These are phyloP conservation scores for Tetanocera ferruginea DNA, from an alignment of 2,888 invertebrate species.

Conservation along the genomic window DNA sequence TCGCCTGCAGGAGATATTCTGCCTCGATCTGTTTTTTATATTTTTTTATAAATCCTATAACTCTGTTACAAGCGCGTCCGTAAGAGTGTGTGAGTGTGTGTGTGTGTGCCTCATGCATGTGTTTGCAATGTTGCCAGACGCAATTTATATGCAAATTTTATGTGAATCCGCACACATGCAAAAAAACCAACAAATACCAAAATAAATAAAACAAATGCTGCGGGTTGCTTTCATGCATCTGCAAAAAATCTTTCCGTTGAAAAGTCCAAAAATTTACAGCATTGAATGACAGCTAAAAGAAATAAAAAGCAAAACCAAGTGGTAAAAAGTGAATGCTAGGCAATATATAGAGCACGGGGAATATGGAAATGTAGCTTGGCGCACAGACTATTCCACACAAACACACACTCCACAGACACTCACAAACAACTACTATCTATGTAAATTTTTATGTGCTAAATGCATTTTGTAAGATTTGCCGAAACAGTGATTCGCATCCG, in stretches of 20 bases:
- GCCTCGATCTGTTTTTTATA: no score
- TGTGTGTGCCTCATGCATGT: conserved; percentile 8
- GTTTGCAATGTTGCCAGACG: conserved; percentile 55
- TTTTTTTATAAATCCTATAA: no score
- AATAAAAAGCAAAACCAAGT: not conserved
- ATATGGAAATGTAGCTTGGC: not conserved
- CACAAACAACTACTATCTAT: conserved; percentile 61
- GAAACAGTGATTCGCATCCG: conserved; percentile 62
- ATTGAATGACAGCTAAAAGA: not conserved
- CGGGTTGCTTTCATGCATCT: not conserved
- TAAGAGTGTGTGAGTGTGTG: not conserved
- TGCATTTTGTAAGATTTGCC: conserved; percentile 66
- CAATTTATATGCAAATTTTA: conserved; percentile 68
- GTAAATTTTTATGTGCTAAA: conserved; percentile 68
- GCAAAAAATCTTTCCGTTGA: conserved; percentile 5
- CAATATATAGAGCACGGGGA: not conserved
- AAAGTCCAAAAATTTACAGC: conserved; percentile 8
- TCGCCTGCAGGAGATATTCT: no score
- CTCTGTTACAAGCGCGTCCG: not conserved
- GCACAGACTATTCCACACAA: not conserved
- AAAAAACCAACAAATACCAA: conserved; percentile 10
- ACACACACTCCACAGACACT: not conserved
- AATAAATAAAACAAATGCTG: not conserved
- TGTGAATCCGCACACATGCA: conserved; percentile 64
- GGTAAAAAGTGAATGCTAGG: not conserved